Conservation (phyloP, 2,113 vertebrate genomes). For the Dicentrarchus labrax region DNA sequence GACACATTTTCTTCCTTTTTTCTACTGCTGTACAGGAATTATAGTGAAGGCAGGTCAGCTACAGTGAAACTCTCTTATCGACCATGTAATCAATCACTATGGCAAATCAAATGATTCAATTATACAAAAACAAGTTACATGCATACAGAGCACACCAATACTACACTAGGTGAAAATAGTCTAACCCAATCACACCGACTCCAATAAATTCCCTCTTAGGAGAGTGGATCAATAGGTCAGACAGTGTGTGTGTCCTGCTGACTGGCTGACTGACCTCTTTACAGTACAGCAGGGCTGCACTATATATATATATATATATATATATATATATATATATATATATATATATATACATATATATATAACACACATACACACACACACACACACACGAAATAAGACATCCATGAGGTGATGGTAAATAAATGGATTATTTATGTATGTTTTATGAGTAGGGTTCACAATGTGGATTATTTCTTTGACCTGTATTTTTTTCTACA, state of each 20-base stretch:
- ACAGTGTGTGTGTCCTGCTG: neutral
- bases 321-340: too few species aligned
- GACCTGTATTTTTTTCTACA: too few species aligned
- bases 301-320: too few species aligned
- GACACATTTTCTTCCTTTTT: neutral
- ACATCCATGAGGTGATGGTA: neutral
- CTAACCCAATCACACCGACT: slow-evolving; percentile 31
- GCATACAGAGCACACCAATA: neutral
- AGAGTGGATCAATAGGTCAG: slow-evolving; percentile 64
- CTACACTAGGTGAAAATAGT: slow-evolving; percentile 10
- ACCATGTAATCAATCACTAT: neutral
- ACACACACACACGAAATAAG: neutral
- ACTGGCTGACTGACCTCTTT: slow-evolving; percentile 41
- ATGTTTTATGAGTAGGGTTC: too few species aligned
- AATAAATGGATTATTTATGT: too few species aligned
- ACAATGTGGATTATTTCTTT: too few species aligned
- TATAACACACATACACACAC: too few species aligned
- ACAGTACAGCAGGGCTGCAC: slow-evolving; percentile 11
- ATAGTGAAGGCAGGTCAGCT: neutral
- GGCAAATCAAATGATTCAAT: neutral
- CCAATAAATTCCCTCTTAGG: slow-evolving; percentile 58
- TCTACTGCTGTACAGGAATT: neutral
- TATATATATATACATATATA: too few species aligned
- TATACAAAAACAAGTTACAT: neutral
- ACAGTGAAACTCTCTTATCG: neutral